A percentile compares a stretch with the other conserved stretches of the same genome.
Conservation (phyloP, 2,113 vertebrate species). For the Heteronetta atricapilla region DNA sequence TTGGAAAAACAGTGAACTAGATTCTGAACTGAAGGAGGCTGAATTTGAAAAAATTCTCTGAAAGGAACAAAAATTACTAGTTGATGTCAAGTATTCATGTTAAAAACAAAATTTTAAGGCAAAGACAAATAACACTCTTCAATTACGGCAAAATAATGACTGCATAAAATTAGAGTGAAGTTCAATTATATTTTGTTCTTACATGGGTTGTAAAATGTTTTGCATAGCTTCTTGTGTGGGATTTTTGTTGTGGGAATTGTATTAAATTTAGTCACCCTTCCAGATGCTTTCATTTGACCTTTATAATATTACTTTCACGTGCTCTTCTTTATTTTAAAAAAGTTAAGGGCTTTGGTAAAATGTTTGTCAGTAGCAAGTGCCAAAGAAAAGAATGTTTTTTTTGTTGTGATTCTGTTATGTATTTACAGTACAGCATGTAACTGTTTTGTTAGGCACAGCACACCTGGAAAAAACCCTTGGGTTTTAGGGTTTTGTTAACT, state of each 20-base stretch:
- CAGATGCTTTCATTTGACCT: constrained; percentile 66
- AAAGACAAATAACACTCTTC: neutral
- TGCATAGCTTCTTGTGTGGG: constrained; percentile 54
- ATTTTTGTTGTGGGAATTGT: constrained; percentile 50
- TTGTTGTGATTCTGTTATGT: constrained; percentile 1
- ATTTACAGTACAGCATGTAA: constrained; percentile 22
- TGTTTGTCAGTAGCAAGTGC: constrained; percentile 43
- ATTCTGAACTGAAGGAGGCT: neutral
- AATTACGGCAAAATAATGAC: neutral
- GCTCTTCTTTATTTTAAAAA: constrained; percentile 44
- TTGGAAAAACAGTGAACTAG: neutral
- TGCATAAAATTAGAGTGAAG: neutral
- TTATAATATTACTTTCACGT: constrained; percentile 41
- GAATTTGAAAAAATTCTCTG: neutral
- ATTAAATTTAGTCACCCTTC: constrained; percentile 50
- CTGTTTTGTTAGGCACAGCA: neutral
- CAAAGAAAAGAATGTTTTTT: constrained; percentile 42
- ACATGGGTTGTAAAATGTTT: constrained; percentile 19
- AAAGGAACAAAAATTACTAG: neutral
- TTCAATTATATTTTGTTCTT: constrained; percentile 18
- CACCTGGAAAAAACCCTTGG: constrained; percentile 1
- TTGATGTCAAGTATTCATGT: neutral
- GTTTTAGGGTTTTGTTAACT: neutral
- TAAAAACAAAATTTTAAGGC: neutral
- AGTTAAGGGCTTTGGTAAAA: constrained; percentile 20